phyloP scores from a whole-genome alignment of 2,888 invertebrate species.

The Ophion ventricosus region DNA sequence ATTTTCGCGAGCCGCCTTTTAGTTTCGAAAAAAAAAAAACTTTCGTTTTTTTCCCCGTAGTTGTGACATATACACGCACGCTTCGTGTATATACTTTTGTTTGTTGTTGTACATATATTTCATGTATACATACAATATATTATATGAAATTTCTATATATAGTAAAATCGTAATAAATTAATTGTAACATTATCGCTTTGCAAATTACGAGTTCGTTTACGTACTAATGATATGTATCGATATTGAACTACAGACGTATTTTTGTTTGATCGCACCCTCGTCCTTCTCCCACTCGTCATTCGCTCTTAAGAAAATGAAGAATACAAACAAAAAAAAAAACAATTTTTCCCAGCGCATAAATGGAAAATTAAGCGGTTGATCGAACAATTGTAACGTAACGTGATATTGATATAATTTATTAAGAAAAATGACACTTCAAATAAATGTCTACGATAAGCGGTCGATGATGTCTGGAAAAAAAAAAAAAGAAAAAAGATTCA shows the following conservation, averaged over 20 bases:
- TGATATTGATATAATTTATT: too few species aligned
- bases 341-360: not conserved
- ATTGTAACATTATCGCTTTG: constrained; percentile 62
- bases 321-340: constrained; percentile 12
- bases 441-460: not conserved
- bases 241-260: constrained; percentile 75
- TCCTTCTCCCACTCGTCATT: constrained; percentile 22
- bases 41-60: constrained; percentile 25
- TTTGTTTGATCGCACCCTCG: constrained; percentile 74
- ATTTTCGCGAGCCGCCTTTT: constrained; percentile 43
- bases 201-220: constrained; percentile 52
- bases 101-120: constrained; percentile 42
- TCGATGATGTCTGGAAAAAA: not conserved
- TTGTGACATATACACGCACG: constrained; percentile 24
- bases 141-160: constrained; percentile 71
- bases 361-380: not conserved
- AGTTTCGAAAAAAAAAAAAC: constrained; percentile 57
- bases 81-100: constrained; percentile 27
- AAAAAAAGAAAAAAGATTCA: not conserved
- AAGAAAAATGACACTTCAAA: not conserved
- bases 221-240: constrained; percentile 79
- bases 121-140: constrained; percentile 57
- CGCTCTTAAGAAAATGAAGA: not conserved
- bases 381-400: too few species aligned
- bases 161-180: constrained; percentile 78